phyloP scores from a whole-genome alignment of 2,113 vertebrate genomes.

The Ciconia stormi region DNA sequence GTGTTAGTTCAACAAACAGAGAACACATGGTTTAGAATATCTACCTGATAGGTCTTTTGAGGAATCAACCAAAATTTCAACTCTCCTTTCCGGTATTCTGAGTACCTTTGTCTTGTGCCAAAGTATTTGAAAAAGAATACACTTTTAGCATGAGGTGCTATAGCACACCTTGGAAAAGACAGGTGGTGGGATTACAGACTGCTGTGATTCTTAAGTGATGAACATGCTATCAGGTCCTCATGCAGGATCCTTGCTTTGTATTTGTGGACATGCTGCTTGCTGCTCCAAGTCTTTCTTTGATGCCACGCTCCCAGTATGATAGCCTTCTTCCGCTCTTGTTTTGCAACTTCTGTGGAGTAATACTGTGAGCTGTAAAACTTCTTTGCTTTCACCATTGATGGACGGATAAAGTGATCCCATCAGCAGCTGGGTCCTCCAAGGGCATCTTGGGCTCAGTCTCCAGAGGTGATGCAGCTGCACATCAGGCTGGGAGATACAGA shows the following conservation, averaged over 20 bases:
- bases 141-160: not conserved
- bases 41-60: not conserved
- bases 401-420: not conserved
- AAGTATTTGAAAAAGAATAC: not conserved
- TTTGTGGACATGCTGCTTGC: not conserved
- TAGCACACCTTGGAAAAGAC: not conserved
- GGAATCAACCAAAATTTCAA: not conserved
- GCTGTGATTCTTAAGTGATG: not conserved
- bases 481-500: not conserved
- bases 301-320: fast-evolving
- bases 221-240: not conserved
- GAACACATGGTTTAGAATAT: not conserved
- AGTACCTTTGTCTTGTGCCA: not conserved
- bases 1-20: not conserved
- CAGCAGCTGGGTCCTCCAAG: not conserved
- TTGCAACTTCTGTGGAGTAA: not conserved
- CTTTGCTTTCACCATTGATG: not conserved
- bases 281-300: not conserved
- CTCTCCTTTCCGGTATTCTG: not conserved
- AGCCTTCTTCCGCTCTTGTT: not conserved
- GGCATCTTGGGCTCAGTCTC: not conserved
- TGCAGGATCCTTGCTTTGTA: not conserved
- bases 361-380: not conserved
- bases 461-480: not conserved
- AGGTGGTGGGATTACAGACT: not conserved